These are phyloP conservation scores for Acleris cristana DNA, from an alignment of 2,888 invertebrate species.

Conservation along the genomic window DNA sequence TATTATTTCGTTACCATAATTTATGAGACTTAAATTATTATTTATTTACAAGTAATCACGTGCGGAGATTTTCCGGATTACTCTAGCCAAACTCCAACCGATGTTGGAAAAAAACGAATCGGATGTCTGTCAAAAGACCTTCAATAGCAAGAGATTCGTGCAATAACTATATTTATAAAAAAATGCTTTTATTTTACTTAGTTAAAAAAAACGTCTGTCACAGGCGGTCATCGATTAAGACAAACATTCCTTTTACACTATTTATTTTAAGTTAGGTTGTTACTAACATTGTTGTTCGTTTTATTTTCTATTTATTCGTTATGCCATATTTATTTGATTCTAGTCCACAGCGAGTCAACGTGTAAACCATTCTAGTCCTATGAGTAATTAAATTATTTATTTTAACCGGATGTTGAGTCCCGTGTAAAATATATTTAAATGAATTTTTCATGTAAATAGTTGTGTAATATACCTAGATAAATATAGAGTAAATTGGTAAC, in stretches of 20 bases:
- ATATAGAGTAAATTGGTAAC: conserved; percentile 17
- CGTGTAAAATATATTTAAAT: conserved; percentile 28
- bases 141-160: conserved; percentile 48
- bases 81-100: no score
- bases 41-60: conserved; percentile 27
- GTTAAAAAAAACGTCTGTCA: conserved; percentile 9
- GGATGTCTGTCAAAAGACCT: no score
- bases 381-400: conserved; percentile 42
- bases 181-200: conserved; percentile 45
- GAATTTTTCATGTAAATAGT: conserved; percentile 26
- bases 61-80: neutral
- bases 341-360: conserved; percentile 35
- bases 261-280: conserved; percentile 36
- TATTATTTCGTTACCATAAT: conserved; percentile 26
- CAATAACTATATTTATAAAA: conserved; percentile 49
- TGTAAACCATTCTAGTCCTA: conserved; percentile 31
- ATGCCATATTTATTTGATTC: conserved; percentile 34
- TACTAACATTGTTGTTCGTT: conserved; percentile 36
- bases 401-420: conserved; percentile 37
- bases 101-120: no score
- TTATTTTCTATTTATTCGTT: conserved; percentile 37
- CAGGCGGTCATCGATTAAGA: conserved; percentile 45
- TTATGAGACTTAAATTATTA: conserved; percentile 29
- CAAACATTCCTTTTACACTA: conserved; percentile 54
- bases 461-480: conserved; percentile 37